Base-by-base conservation (phyloP, 2,888 invertebrate genomes). In the Balanococcus diminutus region DNA sequence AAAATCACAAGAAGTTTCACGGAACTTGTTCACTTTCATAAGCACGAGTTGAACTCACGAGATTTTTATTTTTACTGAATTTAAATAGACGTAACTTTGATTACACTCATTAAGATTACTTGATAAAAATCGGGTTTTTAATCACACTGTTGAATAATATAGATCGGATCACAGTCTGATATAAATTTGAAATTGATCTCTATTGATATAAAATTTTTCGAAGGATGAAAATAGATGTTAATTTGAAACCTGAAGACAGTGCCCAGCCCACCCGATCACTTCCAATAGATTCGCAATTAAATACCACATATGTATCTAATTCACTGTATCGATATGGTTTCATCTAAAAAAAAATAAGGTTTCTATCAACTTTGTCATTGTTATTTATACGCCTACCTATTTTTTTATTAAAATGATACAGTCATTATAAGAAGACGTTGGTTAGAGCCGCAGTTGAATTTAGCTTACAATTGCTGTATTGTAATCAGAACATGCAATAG, bases 221-320 rank as follows among this genome's bases (percentile, higher is more conserved):
- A n/a, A n/a, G n/a, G n/a, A n/a, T n/a, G n/a, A n/a, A n/a, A n/a
- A n/a, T n/a, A n/a, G n/a, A n/a, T n/a, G n/a, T n/a, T n/a, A n/a
- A n/a, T n/a, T n/a, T n/a, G n/a, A n/a, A n/a, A n/a, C 39, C 39
- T 39, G 11, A 39, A 39, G 39, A 39, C n/a, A n/a, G n/a, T n/a
- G n/a, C n/a, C n/a, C n/a, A n/a, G n/a, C n/a, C n/a, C n/a, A n/a
- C n/a, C n/a, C n/a, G n/a, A 46, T 46, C 46, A 11, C n/a, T 46
- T 61, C 25, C 61, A 61, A 61, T 61, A 56, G n/a, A 56, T 61
- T 61, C 25, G 61, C 61, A 61, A 61, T 61, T 25, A 61, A 61
- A 46, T 46, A 25, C 25, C 25, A 8, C 39, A n/a, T n/a, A n/a
- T n/a, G n/a, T n/a, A n/a, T n/a, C n/a, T n/a, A n/a, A n/a, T n/a